These are phyloP conservation scores for Teleopsis dalmanni DNA, from an alignment of 1,140 invertebrate genomes.

Conservation along the genomic window DNA sequence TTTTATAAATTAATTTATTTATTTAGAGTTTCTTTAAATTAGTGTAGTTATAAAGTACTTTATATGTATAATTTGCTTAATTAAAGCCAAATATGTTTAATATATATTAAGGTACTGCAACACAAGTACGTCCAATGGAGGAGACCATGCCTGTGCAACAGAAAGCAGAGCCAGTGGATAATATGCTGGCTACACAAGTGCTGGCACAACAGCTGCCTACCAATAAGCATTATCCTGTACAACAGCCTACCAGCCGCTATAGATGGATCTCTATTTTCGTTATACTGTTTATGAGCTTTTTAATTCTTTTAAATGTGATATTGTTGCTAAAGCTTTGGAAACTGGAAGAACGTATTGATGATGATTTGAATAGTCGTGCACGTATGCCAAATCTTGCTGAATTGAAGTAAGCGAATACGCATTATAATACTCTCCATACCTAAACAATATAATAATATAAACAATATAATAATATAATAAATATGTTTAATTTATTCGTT, in stretches of 20 bases:
- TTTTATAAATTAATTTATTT: no score
- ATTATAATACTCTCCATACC: no score
- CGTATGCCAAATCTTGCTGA: slow-evolving; percentile 28
- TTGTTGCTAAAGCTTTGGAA: slow-evolving; percentile 74
- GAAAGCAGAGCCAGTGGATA: slow-evolving; percentile 23
- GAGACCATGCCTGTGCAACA: slow-evolving; percentile 18
- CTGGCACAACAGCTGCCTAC: slow-evolving; percentile 4
- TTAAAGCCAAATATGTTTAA: no score
- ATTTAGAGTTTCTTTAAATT: no score
- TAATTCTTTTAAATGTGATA: slow-evolving; percentile 69
- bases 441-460: no score
- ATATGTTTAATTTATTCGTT: not conserved
- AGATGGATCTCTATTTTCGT: slow-evolving; percentile 49
- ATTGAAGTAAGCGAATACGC: slow-evolving; percentile 30
- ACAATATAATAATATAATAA: no score
- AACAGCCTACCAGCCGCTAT: slow-evolving; percentile 9
- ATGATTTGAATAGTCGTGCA: slow-evolving; percentile 43
- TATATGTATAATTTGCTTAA: no score
- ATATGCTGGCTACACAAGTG: slow-evolving; percentile 14
- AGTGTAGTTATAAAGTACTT: no score
- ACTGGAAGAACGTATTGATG: slow-evolving; percentile 52
- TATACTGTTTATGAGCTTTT: slow-evolving; percentile 53
- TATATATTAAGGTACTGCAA: slow-evolving; percentile 30
- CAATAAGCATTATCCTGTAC: slow-evolving; percentile 9
- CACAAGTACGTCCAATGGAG: slow-evolving; percentile 29